These are phyloP conservation scores for Conopomorpha cramerella DNA, from an alignment of 1,140 invertebrate genomes.

Conservation along the genomic window DNA sequence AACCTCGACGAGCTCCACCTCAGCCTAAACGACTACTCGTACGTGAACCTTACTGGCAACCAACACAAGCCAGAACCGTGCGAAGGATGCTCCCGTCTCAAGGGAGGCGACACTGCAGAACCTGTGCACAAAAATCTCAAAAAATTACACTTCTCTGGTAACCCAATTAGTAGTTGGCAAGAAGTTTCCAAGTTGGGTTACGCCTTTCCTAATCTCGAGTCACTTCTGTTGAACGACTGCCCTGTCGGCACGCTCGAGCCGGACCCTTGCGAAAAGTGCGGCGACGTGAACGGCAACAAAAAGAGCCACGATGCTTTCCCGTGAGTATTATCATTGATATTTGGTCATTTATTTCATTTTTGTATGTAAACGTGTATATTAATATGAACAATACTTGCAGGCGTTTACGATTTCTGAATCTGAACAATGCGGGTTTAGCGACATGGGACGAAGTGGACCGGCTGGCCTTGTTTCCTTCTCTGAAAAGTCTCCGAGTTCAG, in stretches of 20 bases:
- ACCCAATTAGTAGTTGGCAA: slow-evolving; percentile 79
- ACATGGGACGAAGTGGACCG: slow-evolving; percentile 88
- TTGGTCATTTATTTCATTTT: slow-evolving; percentile 5
- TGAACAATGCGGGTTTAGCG: slow-evolving; percentile 80
- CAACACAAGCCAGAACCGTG: slow-evolving; percentile 33
- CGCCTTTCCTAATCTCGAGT: slow-evolving; percentile 82
- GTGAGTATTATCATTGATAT: slow-evolving; percentile 21
- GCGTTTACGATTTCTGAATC: slow-evolving; percentile 77
- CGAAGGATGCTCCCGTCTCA: slow-evolving; percentile 35
- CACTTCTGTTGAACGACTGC: slow-evolving; percentile 85
- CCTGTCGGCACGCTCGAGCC: slow-evolving; percentile 69
- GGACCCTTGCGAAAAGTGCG: slow-evolving; percentile 44
- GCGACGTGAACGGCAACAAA: slow-evolving; percentile 40
- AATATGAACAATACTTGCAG: slow-evolving; percentile 51
- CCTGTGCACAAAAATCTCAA: slow-evolving; percentile 69
- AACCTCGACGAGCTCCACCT: slow-evolving; percentile 88
- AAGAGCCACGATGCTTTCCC: slow-evolving; percentile 44
- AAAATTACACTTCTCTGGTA: slow-evolving; percentile 82
- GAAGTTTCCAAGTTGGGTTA: slow-evolving; percentile 83
- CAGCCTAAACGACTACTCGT: slow-evolving; percentile 83
- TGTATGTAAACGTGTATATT: slow-evolving; percentile 1
- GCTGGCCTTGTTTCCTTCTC: slow-evolving; percentile 77
- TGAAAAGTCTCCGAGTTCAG: slow-evolving; percentile 83
- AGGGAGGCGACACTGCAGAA: slow-evolving; percentile 68
- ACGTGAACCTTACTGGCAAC: slow-evolving; percentile 63